Percentiles rank a stretch among this genome's conserved stretches.
phyloP scores from a whole-genome alignment of 2,888 invertebrate species.

The Nasonia oneida region DNA sequence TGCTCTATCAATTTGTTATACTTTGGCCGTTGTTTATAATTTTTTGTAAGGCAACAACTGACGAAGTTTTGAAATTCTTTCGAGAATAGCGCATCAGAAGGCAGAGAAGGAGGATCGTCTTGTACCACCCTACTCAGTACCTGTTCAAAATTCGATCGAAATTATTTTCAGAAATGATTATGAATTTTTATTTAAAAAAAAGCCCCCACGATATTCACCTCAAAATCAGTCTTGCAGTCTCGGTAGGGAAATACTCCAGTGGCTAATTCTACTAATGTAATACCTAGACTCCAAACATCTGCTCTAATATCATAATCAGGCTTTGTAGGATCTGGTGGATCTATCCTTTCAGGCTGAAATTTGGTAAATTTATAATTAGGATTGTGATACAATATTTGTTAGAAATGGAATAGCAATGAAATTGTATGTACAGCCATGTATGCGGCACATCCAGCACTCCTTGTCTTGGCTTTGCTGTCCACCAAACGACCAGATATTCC shows the following conservation, averaged over 20 bases:
- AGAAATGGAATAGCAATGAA: conserved; percentile 19
- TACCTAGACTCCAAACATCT: conserved; percentile 99
- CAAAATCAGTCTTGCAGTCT: conserved; percentile 98
- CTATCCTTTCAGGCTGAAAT: conserved; percentile 96
- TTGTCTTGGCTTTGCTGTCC: conserved; percentile 98
- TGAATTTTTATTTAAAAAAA: conserved; percentile 67
- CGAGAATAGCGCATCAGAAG: conserved; percentile 88
- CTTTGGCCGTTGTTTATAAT: conserved; percentile 95
- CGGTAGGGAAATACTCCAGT: conserved; percentile 97
- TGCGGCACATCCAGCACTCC: conserved; percentile 98
- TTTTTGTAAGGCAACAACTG: conserved; percentile 94
- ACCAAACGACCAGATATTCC: conserved; percentile 99
- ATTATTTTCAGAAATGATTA: not conserved
- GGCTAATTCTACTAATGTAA: conserved; percentile 97
- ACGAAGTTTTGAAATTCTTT: conserved; percentile 95
- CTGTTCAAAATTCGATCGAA: conserved; percentile 67
- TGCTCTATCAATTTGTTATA: conserved; percentile 94
- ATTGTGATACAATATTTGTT: not conserved
- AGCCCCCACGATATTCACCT: conserved; percentile 82
- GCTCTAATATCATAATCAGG: conserved; percentile 99
- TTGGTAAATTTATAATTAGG: conserved; percentile 36
- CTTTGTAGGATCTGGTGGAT: conserved; percentile 93
- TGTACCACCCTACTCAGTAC: conserved; percentile 86
- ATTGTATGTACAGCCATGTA: conserved; percentile 94
- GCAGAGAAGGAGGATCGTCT: conserved; percentile 93